A percentile compares a stretch with the other conserved stretches of the same genome.
Conservation (phyloP, 2,888 invertebrate genomes). For the Caradrina clavipalpis region DNA sequence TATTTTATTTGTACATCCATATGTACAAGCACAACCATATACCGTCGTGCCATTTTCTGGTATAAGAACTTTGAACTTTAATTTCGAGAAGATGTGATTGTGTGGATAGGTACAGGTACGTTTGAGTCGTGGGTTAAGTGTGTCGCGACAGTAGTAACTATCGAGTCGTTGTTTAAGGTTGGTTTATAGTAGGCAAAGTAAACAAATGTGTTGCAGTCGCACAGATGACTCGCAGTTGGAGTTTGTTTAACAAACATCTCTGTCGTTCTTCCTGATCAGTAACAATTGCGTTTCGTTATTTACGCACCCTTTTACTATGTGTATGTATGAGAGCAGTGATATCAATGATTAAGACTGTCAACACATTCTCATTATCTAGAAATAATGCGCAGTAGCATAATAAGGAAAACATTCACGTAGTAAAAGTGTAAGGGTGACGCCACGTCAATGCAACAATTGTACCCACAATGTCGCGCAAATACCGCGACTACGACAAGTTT, state of each 20-base stretch:
- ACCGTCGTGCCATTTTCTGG: constrained; percentile 21
- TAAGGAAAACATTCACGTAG: constrained; percentile 55
- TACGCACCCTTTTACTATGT: constrained; percentile 66
- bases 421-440: constrained; percentile 46
- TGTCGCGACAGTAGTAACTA: constrained; percentile 34
- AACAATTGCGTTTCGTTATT: constrained; percentile 64
- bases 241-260: constrained; percentile 82
- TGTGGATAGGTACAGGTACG: constrained; percentile 4
- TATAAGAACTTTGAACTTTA: constrained; percentile 14
- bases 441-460: background rate
- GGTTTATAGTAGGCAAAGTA: constrained; percentile 67
- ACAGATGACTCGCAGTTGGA: constrained; percentile 79
- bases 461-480: background rate
- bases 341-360: constrained; percentile 70
- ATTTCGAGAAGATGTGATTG: constrained; percentile 9
- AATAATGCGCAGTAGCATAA: constrained; percentile 70
- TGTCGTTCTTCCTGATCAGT: constrained; percentile 70
- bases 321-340: constrained; percentile 72
- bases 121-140: constrained; percentile 19
- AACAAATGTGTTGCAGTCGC: constrained; percentile 74
- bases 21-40: background rate
- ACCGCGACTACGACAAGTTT: too few relatives aligned
- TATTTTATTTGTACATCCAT: constrained; percentile 17
- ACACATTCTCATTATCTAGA: constrained; percentile 66
- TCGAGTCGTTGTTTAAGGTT: constrained; percentile 51